Evolutionary conservation across 2,797 vertebrate species (phyloP).

Genomic region (Perodicticus potto): DNA sequence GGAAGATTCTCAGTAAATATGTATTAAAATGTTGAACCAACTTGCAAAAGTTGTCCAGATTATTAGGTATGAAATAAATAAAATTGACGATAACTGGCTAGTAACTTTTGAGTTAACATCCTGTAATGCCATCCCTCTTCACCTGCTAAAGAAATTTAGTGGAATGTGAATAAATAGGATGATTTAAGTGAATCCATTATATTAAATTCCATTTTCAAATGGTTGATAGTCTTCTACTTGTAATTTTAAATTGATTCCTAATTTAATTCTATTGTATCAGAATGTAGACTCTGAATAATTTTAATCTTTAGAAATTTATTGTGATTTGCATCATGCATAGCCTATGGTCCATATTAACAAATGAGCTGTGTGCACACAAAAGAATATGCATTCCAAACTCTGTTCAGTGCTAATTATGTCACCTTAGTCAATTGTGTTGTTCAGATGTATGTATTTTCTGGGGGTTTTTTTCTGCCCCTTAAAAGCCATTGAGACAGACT

Average conservation of each 20-base stretch:
- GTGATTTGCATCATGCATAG: neutral
- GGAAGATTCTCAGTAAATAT: neutral
- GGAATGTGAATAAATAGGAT: neutral
- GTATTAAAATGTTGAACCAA: neutral
- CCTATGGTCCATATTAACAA: neutral
- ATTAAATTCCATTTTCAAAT: conserved; percentile 1
- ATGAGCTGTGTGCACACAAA: neutral
- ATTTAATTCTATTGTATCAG: neutral
- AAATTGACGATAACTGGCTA: neutral
- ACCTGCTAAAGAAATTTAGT: neutral
- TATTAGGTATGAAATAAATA: neutral
- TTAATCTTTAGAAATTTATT: conserved; percentile 9
- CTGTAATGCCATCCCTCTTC: neutral
- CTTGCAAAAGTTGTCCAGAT: neutral
- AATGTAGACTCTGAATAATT: neutral
- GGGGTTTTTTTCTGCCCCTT: neutral
- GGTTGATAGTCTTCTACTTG: neutral
- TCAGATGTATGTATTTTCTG: neutral
- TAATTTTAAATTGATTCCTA: conserved; percentile 18
- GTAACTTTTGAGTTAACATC: neutral
- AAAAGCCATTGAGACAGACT: neutral
- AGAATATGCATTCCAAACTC: neutral
- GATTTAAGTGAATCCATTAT: neutral
- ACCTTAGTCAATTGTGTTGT: neutral
- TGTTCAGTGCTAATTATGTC: neutral